A percentile compares a stretch with the other conserved stretches of the same genome.
Evolutionary conservation across 1,140 invertebrate genomes (phyloP).

Genomic region (Drosophila yakuba): DNA sequence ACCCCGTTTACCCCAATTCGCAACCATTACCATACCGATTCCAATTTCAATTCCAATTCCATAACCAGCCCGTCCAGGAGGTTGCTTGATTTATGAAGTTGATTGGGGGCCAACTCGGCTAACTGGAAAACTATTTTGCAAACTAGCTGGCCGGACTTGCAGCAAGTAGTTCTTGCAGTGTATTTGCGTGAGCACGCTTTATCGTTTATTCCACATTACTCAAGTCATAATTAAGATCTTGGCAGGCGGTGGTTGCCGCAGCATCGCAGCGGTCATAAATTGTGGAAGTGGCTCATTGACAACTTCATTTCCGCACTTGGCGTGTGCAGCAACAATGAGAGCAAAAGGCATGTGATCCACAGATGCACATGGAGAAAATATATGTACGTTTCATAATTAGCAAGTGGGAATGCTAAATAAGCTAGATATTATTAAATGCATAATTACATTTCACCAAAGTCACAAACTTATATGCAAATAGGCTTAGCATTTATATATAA

Average conservation of each 20-base stretch:
- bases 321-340: constrained; percentile 52
- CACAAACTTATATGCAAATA: background rate
- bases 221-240: constrained; percentile 83
- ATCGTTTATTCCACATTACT: constrained; percentile 82
- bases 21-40: constrained; percentile 27
- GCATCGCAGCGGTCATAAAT: constrained; percentile 76
- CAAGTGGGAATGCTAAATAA: too few species aligned
- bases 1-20: background rate
- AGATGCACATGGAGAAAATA: background rate
- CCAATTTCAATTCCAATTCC: constrained; percentile 41
- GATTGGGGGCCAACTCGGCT: constrained; percentile 63
- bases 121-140: constrained; percentile 10
- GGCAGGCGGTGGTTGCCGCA: constrained; percentile 64
- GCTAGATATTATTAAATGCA: too few species aligned
- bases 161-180: constrained; percentile 54
- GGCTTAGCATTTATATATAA: background rate
- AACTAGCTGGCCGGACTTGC: background rate
- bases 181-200: constrained; percentile 80
- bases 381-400: too few species aligned
- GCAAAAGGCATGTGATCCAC: constrained; percentile 23
- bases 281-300: constrained; percentile 83
- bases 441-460: background rate
- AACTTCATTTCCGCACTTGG: constrained; percentile 82
- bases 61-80: constrained; percentile 21
- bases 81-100: constrained; percentile 69